phyloP scores from a whole-genome alignment of 1,140 invertebrate genomes.

The Eueides isabella region DNA sequence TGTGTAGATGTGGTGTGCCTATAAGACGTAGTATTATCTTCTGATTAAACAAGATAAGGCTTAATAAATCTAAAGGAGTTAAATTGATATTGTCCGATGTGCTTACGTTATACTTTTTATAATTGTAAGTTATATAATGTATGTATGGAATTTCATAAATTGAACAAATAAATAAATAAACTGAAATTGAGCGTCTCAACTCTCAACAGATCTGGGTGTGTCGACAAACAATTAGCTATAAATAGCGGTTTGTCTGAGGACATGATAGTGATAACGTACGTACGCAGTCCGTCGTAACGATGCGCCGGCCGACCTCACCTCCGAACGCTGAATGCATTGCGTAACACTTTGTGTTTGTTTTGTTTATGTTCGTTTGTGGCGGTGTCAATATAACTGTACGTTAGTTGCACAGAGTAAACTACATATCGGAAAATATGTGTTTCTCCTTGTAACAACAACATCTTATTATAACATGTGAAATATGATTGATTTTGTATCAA shows the following conservation, averaged over 20 bases:
- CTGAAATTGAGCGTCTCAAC: too few relatives aligned
- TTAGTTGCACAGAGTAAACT: background rate
- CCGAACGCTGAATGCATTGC: background rate
- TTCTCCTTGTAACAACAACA: background rate
- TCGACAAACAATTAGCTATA: background rate
- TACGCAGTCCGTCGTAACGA: too few relatives aligned
- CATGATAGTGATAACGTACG: too few relatives aligned
- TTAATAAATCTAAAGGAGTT: background rate
- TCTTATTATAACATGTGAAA: background rate
- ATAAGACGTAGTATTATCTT: background rate
- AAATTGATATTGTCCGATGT: background rate
- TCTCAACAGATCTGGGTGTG: background rate
- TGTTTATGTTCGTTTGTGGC: too few relatives aligned
- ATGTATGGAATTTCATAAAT: too few relatives aligned
- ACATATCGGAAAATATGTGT: background rate
- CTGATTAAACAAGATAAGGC: background rate
- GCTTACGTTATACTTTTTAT: too few relatives aligned
- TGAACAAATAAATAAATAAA: too few relatives aligned
- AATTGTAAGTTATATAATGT: too few relatives aligned
- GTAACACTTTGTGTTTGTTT: background rate
- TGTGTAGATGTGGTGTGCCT: background rate
- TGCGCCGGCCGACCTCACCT: too few relatives aligned
- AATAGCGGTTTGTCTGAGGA: background rate
- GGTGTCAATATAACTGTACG: too few relatives aligned
- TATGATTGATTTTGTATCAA: background rate